Evolutionary conservation across 2,113 vertebrate species (phyloP).

Genomic region (Eclectus roratus): DNA sequence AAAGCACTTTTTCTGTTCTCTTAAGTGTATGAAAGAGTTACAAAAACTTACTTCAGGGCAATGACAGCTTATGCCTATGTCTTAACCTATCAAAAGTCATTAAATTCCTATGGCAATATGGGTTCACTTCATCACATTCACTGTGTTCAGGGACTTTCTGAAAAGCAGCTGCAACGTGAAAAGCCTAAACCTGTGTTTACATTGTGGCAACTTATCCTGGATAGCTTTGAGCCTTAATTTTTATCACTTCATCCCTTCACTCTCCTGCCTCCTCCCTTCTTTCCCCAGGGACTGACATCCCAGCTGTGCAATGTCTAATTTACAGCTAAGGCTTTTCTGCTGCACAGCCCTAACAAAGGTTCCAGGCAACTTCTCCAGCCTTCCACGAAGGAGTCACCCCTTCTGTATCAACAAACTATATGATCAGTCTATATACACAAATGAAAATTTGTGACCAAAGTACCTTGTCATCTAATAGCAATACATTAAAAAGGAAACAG

Average conservation of each 20-base stretch:
- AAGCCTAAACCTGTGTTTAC: background rate
- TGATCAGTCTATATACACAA: background rate
- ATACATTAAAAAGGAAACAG: background rate
- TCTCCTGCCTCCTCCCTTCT: background rate
- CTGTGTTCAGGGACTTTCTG: rapidly evolving
- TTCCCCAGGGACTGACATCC: background rate
- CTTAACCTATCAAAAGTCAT: background rate
- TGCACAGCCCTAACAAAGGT: background rate
- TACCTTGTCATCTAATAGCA: background rate
- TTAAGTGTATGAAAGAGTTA: background rate
- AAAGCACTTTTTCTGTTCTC: background rate
- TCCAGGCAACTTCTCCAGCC: background rate
- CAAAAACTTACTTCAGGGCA: background rate
- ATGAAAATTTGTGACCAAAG: background rate
- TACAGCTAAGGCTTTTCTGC: background rate
- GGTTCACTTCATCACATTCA: background rate
- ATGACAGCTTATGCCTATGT: background rate
- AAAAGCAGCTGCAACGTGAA: background rate
- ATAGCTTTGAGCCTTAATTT: background rate
- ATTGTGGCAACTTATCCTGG: background rate
- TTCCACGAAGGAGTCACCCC: background rate
- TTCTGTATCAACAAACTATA: background rate
- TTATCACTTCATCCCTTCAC: background rate
- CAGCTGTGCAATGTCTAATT: background rate
- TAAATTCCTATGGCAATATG: rapidly evolving